Percentiles rank a stretch among this genome's conserved stretches.
Conservation (phyloP, 2,888 invertebrate species). For the Amphipyra berbera region DNA sequence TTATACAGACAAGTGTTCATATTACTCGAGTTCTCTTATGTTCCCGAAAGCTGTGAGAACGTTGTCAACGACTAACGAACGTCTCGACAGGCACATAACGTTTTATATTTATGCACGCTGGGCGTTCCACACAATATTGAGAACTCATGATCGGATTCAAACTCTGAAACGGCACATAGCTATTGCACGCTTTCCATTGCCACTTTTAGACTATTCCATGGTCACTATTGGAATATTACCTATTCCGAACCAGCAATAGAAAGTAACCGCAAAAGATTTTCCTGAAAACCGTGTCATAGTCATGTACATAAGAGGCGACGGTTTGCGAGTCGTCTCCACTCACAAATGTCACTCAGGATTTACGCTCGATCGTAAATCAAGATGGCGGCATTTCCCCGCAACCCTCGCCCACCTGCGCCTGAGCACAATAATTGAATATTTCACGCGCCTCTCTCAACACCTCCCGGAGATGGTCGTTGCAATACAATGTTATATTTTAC, state of each 20-base stretch:
- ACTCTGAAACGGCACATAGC: slow-evolving; percentile 55
- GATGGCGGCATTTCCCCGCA: slow-evolving; percentile 80
- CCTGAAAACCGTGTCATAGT: slow-evolving; percentile 80
- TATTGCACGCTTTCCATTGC: slow-evolving; percentile 65
- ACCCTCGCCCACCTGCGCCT: slow-evolving; percentile 80
- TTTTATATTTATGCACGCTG: slow-evolving; percentile 71
- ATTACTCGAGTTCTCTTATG: slow-evolving; percentile 27
- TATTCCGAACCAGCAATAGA: slow-evolving; percentile 64
- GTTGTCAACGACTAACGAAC: slow-evolving; percentile 62
- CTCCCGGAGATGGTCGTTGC: slow-evolving; percentile 77
- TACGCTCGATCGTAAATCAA: slow-evolving; percentile 88
- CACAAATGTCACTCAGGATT: slow-evolving; percentile 88
- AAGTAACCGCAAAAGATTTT: slow-evolving; percentile 73
- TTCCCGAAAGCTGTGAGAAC: slow-evolving; percentile 47
- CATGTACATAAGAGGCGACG: slow-evolving; percentile 67
- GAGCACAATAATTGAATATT: slow-evolving; percentile 89
- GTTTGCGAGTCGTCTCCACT: slow-evolving; percentile 77
- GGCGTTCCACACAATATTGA: slow-evolving; percentile 68
- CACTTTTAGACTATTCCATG: slow-evolving; percentile 46
- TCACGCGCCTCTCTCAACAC: slow-evolving; percentile 88
- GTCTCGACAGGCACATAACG: slow-evolving; percentile 66
- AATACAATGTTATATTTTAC: slow-evolving; percentile 88
- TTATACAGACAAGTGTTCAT: slow-evolving; percentile 1
- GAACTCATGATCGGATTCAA: slow-evolving; percentile 60
- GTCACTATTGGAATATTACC: slow-evolving; percentile 42